These are phyloP conservation scores for Dastarcus helophoroides DNA, from an alignment of 2,888 invertebrate species.

Conservation along the genomic window DNA sequence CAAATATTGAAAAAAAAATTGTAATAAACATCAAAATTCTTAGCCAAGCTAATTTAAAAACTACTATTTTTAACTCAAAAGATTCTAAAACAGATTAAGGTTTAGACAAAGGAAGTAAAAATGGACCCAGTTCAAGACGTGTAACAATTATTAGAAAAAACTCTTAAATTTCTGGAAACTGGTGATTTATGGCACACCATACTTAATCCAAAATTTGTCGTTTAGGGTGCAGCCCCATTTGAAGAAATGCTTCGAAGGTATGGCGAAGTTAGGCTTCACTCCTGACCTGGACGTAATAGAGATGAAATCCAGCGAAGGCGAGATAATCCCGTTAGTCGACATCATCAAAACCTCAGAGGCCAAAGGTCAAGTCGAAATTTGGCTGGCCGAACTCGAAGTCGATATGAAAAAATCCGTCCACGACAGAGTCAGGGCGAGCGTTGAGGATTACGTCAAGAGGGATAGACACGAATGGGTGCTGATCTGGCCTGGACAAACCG, in stretches of 20 bases:
- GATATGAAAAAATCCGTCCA: slow-evolving; percentile 85
- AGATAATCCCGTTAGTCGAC: slow-evolving; percentile 64
- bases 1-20: too few relatives aligned
- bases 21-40: too few relatives aligned
- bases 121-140: too few relatives aligned
- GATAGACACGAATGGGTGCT: slow-evolving; percentile 71
- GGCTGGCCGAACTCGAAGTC: slow-evolving; percentile 78
- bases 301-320: slow-evolving; percentile 81
- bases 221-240: slow-evolving; percentile 83
- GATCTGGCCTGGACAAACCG: slow-evolving; percentile 86
- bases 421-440: slow-evolving; percentile 54
- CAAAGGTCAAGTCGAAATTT: slow-evolving; percentile 92
- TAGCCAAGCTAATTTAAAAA: too few relatives aligned
- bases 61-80: too few relatives aligned
- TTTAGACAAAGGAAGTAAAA: too few relatives aligned
- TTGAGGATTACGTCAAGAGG: slow-evolving; percentile 57
- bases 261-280: slow-evolving; percentile 75
- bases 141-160: too few relatives aligned
- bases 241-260: slow-evolving; percentile 94
- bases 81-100: too few relatives aligned
- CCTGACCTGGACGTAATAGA: slow-evolving; percentile 77
- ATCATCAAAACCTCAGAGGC: slow-evolving; percentile 75
- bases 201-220: too few relatives aligned
- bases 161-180: too few relatives aligned
- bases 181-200: too few relatives aligned